Conservation (phyloP, 1,140 invertebrate genomes). For the Megalonaias nervosa region DNA sequence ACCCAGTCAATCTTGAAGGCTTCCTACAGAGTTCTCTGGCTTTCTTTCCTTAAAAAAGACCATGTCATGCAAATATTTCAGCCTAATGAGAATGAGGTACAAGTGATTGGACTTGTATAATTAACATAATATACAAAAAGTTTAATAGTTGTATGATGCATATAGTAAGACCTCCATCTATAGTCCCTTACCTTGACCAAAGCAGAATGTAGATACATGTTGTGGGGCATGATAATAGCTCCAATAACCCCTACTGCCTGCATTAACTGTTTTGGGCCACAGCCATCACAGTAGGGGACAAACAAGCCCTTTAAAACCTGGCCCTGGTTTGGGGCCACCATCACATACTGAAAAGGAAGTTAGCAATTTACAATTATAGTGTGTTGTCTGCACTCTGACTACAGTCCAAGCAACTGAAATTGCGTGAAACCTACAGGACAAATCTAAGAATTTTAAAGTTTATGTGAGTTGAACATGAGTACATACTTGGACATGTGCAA, state of each 20-base stretch:
- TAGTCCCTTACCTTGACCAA: slow-evolving; percentile 88
- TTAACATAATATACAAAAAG: slow-evolving; percentile 88
- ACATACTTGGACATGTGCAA: no score
- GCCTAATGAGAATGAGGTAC: slow-evolving; percentile 75
- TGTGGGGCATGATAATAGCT: slow-evolving; percentile 97
- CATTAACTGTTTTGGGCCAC: slow-evolving; percentile 80
- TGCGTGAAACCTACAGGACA: not conserved
- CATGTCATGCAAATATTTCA: no score
- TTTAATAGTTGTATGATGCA: slow-evolving; percentile 95
- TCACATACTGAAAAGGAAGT: slow-evolving; percentile 78
- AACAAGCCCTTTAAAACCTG: slow-evolving; percentile 87
- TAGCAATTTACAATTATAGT: not conserved
- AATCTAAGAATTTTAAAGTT: no score
- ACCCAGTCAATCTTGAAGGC: no score
- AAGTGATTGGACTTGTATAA: slow-evolving; percentile 95
- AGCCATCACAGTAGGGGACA: slow-evolving; percentile 85
- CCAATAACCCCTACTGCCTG: slow-evolving; percentile 92
- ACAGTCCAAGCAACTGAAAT: not conserved
- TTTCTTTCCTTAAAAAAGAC: no score
- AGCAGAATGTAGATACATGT: slow-evolving; percentile 94
- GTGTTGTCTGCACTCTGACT: not conserved
- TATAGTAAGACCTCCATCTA: slow-evolving; percentile 96
- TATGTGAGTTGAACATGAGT: no score
- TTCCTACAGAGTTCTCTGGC: no score
- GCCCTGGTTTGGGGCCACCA: slow-evolving; percentile 81